Evolutionary conservation across 2,113 vertebrate genomes (phyloP).

Genomic region (Nothoprocta perdicaria): DNA sequence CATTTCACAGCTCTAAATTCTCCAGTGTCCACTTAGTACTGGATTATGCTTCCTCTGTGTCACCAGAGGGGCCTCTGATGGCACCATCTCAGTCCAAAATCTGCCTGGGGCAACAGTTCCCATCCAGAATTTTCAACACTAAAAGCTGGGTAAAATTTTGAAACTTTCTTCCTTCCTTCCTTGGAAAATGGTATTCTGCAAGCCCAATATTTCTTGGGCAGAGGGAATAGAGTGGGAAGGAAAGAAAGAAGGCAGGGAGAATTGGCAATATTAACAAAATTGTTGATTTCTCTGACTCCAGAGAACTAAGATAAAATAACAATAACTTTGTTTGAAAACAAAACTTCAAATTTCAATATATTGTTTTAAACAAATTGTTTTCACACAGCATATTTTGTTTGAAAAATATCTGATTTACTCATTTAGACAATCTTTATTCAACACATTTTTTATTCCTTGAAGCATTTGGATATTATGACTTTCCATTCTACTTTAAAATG

Average conservation of each 20-base stretch:
- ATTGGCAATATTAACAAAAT: neutral
- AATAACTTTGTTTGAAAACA: neutral
- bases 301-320: neutral
- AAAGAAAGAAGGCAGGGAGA: neutral
- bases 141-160: neutral
- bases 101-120: neutral
- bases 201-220: neutral
- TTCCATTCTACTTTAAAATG: neutral
- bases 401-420: neutral
- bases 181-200: neutral
- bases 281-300: neutral
- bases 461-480: neutral
- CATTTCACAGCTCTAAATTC: neutral
- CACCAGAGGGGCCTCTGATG: neutral
- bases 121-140: neutral
- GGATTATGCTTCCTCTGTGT: neutral
- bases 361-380: neutral
- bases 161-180: neutral
- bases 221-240: too few species aligned
- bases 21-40: neutral
- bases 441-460: neutral
- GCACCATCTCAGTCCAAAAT: neutral
- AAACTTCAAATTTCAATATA: neutral
- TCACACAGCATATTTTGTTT: neutral
- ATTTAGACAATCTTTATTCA: neutral